Conservation (phyloP, 1,140 invertebrate genomes). For the Halesus radiatus region DNA sequence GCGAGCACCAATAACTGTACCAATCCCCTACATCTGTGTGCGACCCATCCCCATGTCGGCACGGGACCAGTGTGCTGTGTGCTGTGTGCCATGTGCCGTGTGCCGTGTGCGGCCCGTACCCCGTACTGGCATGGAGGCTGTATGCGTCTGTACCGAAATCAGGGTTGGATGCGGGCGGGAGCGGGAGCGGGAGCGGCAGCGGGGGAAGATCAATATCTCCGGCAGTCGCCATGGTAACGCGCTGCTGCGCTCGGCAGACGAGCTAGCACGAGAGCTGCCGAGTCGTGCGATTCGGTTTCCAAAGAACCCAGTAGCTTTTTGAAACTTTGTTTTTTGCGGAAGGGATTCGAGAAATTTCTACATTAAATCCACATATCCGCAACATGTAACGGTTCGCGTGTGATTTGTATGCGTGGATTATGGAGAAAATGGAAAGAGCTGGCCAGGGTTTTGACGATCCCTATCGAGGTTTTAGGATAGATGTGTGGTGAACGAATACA, state of each 20-base stretch:
- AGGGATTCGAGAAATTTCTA: no score
- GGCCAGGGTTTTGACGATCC: no score
- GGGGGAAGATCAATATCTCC: conserved; percentile 56
- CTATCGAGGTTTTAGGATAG: no score
- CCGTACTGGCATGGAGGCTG: background rate
- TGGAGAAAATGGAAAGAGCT: no score
- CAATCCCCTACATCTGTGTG: no score
- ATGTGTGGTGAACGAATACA: no score
- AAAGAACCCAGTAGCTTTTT: conserved; percentile 6
- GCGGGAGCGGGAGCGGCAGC: conserved; percentile 18
- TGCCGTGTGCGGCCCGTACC: background rate
- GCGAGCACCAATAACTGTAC: no score
- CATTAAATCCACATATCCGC: no score
- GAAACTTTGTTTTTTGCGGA: background rate
- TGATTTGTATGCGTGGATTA: no score
- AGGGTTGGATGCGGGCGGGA: conserved; percentile 46
- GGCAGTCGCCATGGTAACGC: conserved; percentile 54
- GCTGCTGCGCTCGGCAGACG: conserved; percentile 53
- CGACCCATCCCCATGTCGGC: no score
- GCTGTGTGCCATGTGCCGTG: background rate
- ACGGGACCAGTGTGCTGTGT: background rate
- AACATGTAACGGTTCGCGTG: no score
- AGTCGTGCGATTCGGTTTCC: background rate
- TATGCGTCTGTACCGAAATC: conserved; percentile 44
- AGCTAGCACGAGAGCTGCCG: conserved; percentile 37